Percentiles rank a stretch among this genome's conserved stretches.
Evolutionary conservation across 2,888 invertebrate species (phyloP).

Genomic region (Lepas anatifera): DNA sequence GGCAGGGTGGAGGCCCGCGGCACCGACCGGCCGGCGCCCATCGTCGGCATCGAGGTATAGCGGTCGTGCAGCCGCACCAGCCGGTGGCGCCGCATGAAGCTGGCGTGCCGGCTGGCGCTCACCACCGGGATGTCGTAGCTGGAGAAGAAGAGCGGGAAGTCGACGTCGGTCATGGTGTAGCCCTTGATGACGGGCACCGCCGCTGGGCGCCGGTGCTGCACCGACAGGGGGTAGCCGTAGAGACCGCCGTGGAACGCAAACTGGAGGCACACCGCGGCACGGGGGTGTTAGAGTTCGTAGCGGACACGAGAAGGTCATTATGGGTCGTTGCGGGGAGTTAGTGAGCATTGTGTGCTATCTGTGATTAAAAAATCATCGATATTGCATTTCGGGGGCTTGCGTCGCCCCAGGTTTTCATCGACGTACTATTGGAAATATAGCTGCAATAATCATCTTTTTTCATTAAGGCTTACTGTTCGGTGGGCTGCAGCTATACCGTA

Average conservation of each 20-base stretch:
- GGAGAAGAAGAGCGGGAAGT: constrained; percentile 9
- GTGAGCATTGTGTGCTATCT: too few species aligned
- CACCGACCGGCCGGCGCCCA: neutral
- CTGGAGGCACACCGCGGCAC: neutral
- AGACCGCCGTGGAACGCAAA: constrained; percentile 4
- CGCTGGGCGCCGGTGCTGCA: neutral
- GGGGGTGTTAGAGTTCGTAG: too few species aligned
- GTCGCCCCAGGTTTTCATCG: too few species aligned
- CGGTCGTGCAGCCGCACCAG: constrained; percentile 5
- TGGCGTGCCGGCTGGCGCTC: constrained; percentile 12
- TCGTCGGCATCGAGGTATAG: neutral
- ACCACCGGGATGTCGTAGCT: constrained; percentile 13
- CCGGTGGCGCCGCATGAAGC: neutral
- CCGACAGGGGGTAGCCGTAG: constrained; percentile 1
- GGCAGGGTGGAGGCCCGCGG: neutral
- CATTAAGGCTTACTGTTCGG: too few species aligned
- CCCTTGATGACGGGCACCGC: constrained; percentile 13
- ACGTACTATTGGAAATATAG: too few species aligned
- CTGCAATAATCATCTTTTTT: too few species aligned
- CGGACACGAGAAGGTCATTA: too few species aligned
- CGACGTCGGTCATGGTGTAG: constrained; percentile 5
- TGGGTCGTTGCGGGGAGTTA: too few species aligned
- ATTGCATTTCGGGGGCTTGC: too few species aligned
- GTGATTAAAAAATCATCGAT: too few species aligned
- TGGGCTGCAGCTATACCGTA: too few species aligned